A percentile compares a stretch with the other conserved stretches of the same genome.
Conservation (phyloP, 2,888 invertebrate species). For the Nomada ruficornis region DNA sequence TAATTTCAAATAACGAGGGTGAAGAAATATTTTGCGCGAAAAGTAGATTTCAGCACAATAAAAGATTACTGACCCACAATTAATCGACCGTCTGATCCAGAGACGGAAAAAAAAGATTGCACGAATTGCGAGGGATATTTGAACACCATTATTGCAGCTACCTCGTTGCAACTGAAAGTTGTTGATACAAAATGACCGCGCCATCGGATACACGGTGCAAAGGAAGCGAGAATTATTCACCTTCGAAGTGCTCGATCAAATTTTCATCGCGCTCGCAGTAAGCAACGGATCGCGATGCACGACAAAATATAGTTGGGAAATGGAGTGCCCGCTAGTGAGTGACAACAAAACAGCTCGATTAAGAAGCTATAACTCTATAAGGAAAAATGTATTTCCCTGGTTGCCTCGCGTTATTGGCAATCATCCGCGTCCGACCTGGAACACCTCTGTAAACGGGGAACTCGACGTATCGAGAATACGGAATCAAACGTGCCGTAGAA, state of each 20-base stretch:
- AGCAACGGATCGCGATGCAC: constrained; percentile 4
- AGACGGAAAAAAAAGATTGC: not conserved
- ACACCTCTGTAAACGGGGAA: constrained; percentile 30
- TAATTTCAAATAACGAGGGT: constrained; percentile 10
- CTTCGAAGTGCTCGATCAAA: constrained; percentile 23
- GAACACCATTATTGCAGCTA: too few relatives aligned
- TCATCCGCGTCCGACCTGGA: constrained; percentile 38
- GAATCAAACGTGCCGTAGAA: constrained; percentile 40
- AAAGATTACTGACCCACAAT: constrained; percentile 38
- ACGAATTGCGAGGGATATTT: not conserved
- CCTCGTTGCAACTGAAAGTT: too few relatives aligned
- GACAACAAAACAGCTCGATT: constrained; percentile 54
- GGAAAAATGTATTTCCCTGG: constrained; percentile 32
- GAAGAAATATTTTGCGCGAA: constrained; percentile 1
- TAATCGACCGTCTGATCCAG: not conserved
- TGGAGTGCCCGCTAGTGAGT: constrained; percentile 21
- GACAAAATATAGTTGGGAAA: constrained; percentile 31
- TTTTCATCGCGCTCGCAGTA: constrained; percentile 22
- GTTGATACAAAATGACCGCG: not conserved
- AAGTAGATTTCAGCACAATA: constrained; percentile 13
- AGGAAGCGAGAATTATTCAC: constrained; percentile 37
- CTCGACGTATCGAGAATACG: constrained; percentile 7
- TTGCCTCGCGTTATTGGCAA: constrained; percentile 46
- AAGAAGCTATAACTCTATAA: constrained; percentile 37
- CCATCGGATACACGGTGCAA: not conserved